Evolutionary conservation across 2,113 vertebrate species (phyloP), one percentile per base, ranked within the genome.

Genomic region (Nerophis lumbriciformis): DNA sequence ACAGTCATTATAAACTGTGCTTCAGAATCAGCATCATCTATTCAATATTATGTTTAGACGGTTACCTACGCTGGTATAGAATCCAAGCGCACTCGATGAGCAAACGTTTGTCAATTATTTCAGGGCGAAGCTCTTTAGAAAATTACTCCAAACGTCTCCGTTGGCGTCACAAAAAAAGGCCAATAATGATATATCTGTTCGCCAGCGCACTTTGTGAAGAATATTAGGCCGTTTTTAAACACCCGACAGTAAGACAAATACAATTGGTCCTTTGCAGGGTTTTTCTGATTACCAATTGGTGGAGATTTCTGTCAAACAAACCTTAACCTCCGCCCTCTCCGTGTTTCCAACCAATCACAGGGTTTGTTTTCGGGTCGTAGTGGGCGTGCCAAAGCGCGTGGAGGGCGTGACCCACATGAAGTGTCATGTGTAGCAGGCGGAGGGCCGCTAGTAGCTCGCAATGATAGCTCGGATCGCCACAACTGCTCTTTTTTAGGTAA

Each of bases 301-400:
- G 5, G 0, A 53, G 4, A 1, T 0, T 1, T 1, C 56, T 73
- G 72, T 77, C 83, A 73, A 42, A 85, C 80, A 78, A 15, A 35
- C 2, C 19, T 48, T 56, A 79, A 65, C 37, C 42, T 1, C 60
- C 42, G 28, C 7, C 6, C 59, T 61, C 71, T 63, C 52, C 73
- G 28, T 62, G 19, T 6, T 35, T 45, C 42, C 4, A 65, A 61
- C 91, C 89, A 91, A 91, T 91, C 85, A 68, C 0, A 16, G 6
- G 16, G 6, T 90, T 92, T 91, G 90, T 91, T 92, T 91, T 90
- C 67, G 71, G 85, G 76, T 74, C 56, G 73, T 75, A 74, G 79
- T 81, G 73, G 90, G 90, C 84, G 89, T 88, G 85, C 12, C 74
- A 59, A 53, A 1, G 72, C 77, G 84, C 77, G 82, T 87, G 82